Evolutionary conservation across 1,140 invertebrate genomes (phyloP).

Genomic region (Littorina saxatilis): DNA sequence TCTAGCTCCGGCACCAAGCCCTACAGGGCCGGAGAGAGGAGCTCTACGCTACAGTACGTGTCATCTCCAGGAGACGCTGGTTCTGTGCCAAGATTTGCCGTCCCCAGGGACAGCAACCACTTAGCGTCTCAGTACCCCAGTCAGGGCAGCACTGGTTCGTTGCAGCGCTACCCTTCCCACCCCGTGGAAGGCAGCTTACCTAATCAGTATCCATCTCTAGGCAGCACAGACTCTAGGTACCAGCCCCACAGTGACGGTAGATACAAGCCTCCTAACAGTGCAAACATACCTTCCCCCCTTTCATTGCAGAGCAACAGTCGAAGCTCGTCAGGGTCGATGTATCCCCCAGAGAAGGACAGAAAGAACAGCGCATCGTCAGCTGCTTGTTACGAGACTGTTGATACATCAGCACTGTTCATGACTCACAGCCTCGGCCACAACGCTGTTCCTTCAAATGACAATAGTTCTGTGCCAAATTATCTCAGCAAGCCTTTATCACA

Average conservation of each 20-base stretch:
- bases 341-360: neutral
- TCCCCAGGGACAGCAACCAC: neutral
- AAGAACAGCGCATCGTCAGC: neutral
- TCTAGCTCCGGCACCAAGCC: neutral
- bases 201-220: constrained; percentile 20
- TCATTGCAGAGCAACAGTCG: neutral
- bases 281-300: neutral
- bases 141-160: constrained; percentile 1
- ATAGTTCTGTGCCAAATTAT: constrained; percentile 17
- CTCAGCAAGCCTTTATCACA: constrained; percentile 17
- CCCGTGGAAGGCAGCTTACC: constrained; percentile 16
- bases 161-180: constrained; percentile 2
- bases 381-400: neutral
- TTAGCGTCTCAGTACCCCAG: neutral
- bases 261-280: neutral
- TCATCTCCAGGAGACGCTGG: neutral
- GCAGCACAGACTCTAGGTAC: constrained; percentile 17
- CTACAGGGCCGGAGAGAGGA: neutral
- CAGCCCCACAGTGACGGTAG: neutral
- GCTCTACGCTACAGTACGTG: neutral
- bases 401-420: constrained; percentile 14
- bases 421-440: constrained; percentile 7
- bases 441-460: neutral
- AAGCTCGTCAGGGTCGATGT: neutral
- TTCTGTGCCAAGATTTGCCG: constrained; percentile 17